phyloP scores from a whole-genome alignment of 2,113 vertebrate species.

The Athene cunicularia region DNA sequence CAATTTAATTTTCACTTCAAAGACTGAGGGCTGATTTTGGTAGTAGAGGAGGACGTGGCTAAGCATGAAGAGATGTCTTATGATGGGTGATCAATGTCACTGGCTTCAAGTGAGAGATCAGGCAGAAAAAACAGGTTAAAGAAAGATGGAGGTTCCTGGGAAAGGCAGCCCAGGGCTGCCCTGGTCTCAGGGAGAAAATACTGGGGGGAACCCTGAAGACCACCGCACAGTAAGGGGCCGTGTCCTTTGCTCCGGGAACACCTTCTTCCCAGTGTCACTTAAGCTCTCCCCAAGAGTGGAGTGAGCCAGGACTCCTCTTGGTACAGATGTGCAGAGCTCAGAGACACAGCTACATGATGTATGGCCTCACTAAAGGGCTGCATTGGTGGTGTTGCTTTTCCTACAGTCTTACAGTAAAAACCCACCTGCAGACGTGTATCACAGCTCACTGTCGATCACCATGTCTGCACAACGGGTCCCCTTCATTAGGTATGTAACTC shows the following conservation, averaged over 20 bases:
- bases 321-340: neutral
- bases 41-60: neutral
- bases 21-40: neutral
- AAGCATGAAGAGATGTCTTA: neutral
- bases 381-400: neutral
- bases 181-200: neutral
- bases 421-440: accelerated
- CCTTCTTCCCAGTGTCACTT: neutral
- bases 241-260: neutral
- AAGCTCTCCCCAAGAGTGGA: neutral
- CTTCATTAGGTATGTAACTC: neutral
- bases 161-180: neutral
- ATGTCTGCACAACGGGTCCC: neutral
- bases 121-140: neutral
- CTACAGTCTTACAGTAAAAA: accelerated
- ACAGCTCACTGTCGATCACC: neutral
- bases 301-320: neutral
- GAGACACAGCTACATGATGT: accelerated
- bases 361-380: neutral
- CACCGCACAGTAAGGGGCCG: neutral
- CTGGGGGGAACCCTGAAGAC: neutral
- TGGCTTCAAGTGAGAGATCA: neutral
- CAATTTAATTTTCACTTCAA: neutral
- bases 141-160: neutral
- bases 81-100: neutral